Conservation (phyloP, 2,888 invertebrate species). For the Morpho helenor region DNA sequence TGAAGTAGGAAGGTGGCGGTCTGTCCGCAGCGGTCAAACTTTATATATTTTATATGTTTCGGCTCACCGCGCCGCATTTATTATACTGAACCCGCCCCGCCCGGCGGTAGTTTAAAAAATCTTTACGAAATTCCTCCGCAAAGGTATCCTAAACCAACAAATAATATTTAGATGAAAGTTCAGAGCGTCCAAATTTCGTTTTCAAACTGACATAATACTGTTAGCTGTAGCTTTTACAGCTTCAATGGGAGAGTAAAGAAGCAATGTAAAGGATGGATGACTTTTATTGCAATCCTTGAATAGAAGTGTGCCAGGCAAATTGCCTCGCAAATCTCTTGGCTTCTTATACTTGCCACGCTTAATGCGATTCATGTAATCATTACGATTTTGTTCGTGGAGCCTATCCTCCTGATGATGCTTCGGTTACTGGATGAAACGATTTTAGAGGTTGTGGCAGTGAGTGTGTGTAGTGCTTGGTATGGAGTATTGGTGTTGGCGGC, state of each 20-base stretch:
- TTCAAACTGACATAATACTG: not conserved
- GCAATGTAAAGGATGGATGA: too few relatives aligned
- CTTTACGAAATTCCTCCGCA: slow-evolving; percentile 12
- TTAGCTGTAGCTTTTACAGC: not conserved
- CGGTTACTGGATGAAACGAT: too few relatives aligned
- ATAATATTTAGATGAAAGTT: slow-evolving; percentile 3
- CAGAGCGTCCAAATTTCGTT: not conserved
- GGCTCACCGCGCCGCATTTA: slow-evolving; percentile 59
- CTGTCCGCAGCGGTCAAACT: slow-evolving; percentile 66
- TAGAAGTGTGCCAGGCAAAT: too few relatives aligned
- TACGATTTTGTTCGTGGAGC: too few relatives aligned
- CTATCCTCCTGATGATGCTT: too few relatives aligned
- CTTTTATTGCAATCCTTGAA: too few relatives aligned
- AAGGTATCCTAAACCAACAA: slow-evolving; percentile 22
- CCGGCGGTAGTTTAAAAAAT: slow-evolving; percentile 28
- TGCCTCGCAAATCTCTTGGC: too few relatives aligned
- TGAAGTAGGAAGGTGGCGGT: slow-evolving; percentile 52
- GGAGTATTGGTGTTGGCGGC: too few relatives aligned
- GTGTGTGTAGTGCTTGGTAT: too few relatives aligned
- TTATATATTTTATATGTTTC: slow-evolving; percentile 72
- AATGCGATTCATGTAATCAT: too few relatives aligned
- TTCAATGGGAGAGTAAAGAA: not conserved
- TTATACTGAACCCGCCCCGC: slow-evolving; percentile 40
- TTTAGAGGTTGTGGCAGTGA: too few relatives aligned
- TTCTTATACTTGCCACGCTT: too few relatives aligned